Evolutionary conservation across 2,113 vertebrate species (phyloP).

Genomic region (Menura novaehollandiae): DNA sequence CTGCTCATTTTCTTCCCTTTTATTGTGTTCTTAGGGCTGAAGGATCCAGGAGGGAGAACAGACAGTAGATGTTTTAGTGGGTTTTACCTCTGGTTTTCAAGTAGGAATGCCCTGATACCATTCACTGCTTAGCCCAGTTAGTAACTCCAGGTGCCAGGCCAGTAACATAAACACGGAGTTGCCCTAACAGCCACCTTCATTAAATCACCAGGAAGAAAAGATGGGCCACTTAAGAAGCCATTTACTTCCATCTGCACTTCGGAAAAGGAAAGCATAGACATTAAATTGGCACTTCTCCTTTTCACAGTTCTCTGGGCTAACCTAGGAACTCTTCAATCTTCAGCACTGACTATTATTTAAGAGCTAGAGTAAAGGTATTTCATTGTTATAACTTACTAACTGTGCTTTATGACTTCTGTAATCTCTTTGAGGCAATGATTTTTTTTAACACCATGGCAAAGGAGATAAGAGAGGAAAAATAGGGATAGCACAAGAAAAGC

Average conservation of each 20-base stretch:
- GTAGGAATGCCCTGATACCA: not conserved
- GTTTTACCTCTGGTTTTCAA: not conserved
- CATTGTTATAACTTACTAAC: not conserved
- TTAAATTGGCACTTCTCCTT: not conserved
- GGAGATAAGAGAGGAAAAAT: not conserved
- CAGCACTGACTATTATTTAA: not conserved
- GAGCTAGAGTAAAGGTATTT: not conserved
- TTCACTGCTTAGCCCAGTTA: not conserved
- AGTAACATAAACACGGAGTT: not conserved
- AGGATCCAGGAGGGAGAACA: not conserved
- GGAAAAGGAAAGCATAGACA: not conserved
- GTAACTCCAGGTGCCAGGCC: not conserved
- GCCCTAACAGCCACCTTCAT: not conserved
- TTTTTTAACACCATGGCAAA: not conserved
- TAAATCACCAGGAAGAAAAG: not conserved
- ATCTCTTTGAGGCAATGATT: not conserved
- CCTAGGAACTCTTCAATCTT: not conserved
- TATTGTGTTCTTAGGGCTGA: not conserved
- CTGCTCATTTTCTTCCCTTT: not conserved
- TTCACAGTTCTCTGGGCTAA: not conserved
- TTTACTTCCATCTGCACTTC: not conserved
- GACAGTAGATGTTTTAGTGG: not conserved
- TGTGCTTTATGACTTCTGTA: not conserved
- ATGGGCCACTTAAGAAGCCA: not conserved
- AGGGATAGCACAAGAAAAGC: not conserved